Percentiles rank a stretch among this genome's conserved stretches.
Conservation (phyloP, 2,888 invertebrate species). For the Serripes groenlandicus region DNA sequence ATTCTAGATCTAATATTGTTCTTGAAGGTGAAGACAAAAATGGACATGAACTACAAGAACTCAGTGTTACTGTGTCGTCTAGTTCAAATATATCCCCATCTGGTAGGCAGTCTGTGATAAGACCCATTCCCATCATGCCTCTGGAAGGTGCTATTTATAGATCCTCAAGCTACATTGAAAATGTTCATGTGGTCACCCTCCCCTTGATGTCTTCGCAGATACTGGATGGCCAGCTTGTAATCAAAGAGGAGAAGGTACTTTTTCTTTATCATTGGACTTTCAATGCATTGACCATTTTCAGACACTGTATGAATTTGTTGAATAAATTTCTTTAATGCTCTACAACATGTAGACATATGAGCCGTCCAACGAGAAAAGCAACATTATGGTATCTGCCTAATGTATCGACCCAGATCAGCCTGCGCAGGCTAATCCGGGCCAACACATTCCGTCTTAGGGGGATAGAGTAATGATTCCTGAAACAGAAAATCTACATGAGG, state of each 20-base stretch:
- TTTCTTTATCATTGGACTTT: neutral
- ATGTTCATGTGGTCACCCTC: slow-evolving; percentile 28
- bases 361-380: neutral
- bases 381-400: neutral
- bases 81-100: neutral
- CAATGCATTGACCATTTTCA: no score
- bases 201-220: slow-evolving; percentile 31
- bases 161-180: slow-evolving; percentile 58
- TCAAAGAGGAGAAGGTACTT: slow-evolving; percentile 11
- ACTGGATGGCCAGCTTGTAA: slow-evolving; percentile 13
- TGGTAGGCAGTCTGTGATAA: slow-evolving; percentile 36
- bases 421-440: neutral
- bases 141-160: slow-evolving; percentile 51
- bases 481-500: no score
- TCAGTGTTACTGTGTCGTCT: neutral
- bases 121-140: slow-evolving; percentile 60
- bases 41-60: neutral
- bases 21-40: slow-evolving; percentile 7
- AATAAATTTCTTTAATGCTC: no score
- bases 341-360: neutral
- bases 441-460: no score
- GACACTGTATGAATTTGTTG: no score
- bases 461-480: no score
- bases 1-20: no score
- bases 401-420: neutral